A percentile compares a stretch with the other conserved stretches of the same genome.
These are phyloP conservation scores for Gadus macrocephalus DNA, from an alignment of 2,113 vertebrate species.

Conservation along the genomic window DNA sequence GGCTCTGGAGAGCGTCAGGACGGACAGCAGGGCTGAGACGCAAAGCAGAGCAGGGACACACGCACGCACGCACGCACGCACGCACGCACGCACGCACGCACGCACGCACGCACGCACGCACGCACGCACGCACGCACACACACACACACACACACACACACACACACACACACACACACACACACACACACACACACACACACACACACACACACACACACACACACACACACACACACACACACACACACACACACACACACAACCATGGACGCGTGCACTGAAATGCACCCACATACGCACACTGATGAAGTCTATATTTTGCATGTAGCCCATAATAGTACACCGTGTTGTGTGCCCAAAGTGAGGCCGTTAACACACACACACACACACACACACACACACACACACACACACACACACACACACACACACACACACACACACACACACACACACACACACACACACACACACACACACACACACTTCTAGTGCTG, in stretches of 20 bases:
- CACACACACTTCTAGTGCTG: constrained; percentile 11
- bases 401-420: neutral
- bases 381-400: constrained; percentile 14
- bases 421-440: too few relatives aligned
- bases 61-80: neutral
- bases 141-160: constrained; percentile 14
- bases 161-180: neutral
- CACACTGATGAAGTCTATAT: neutral
- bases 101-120: neutral
- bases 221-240: too few relatives aligned
- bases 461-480: too few relatives aligned
- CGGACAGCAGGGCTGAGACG: constrained; percentile 41
- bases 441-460: too few relatives aligned
- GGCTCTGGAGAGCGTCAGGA: constrained; percentile 61
- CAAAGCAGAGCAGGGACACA: constrained; percentile 48
- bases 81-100: constrained; percentile 1
- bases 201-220: too few relatives aligned
- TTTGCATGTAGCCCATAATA: neutral
- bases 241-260: neutral
- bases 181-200: too few relatives aligned
- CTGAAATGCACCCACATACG: neutral
- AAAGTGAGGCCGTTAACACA: neutral
- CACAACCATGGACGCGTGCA: neutral
- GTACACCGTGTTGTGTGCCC: constrained; percentile 1
- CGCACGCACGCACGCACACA: constrained; percentile 1